Conservation (phyloP, 2,797 vertebrate species). For the Platalea minor region DNA sequence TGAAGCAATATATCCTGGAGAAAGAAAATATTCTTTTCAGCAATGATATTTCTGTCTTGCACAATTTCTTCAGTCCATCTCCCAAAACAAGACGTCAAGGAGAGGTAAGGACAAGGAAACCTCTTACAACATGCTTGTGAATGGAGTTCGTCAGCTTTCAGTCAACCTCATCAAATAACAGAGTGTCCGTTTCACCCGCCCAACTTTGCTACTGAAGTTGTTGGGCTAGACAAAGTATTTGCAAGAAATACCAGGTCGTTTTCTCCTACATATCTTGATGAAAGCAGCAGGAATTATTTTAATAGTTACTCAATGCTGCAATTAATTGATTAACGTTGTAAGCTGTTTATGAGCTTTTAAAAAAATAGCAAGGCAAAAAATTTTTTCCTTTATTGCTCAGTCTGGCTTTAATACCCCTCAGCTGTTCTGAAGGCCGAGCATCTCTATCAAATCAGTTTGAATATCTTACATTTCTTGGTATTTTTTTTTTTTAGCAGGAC, state of each 20-base stretch:
- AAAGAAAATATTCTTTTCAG: constrained; percentile 93
- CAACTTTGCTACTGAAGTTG: not conserved
- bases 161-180: not conserved
- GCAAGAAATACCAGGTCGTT: not conserved
- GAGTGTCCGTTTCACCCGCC: not conserved
- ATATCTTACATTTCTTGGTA: not conserved
- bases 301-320: not conserved
- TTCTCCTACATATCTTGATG: not conserved
- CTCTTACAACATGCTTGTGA: fast-evolving
- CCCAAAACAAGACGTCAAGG: constrained; percentile 92
- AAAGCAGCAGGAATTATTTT: not conserved
- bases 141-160: not conserved
- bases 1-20: constrained; percentile 97
- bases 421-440: not conserved
- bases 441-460: not conserved
- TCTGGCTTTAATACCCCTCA: not conserved
- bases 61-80: constrained; percentile 95
- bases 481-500: not conserved
- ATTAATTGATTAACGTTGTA: not conserved
- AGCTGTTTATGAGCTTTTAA: not conserved
- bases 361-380: not conserved
- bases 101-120: constrained; percentile 78
- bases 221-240: not conserved
- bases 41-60: constrained; percentile 90
- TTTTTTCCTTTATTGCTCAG: not conserved